Conservation (phyloP, 2,113 vertebrate genomes). For the Vidua macroura region DNA sequence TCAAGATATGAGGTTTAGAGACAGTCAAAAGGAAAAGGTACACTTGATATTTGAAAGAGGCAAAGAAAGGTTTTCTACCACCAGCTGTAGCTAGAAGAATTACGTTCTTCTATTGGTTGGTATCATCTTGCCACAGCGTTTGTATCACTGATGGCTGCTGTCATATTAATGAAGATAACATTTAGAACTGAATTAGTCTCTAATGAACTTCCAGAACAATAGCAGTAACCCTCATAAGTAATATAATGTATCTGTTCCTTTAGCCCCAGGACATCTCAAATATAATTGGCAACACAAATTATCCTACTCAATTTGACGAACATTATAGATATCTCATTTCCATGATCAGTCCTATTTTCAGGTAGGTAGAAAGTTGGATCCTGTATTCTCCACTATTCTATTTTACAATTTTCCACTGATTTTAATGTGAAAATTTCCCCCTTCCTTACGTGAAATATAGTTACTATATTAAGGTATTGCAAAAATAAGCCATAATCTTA, state of each 20-base stretch:
- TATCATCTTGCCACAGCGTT: not conserved
- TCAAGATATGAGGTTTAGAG: not conserved
- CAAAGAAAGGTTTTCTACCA: not conserved
- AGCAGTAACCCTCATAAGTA: conserved; percentile 16
- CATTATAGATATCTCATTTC: not conserved
- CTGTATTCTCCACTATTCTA: not conserved
- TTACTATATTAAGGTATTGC: not conserved
- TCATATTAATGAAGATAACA: conserved; percentile 53
- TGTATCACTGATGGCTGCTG: not conserved
- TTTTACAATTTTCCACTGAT: not conserved
- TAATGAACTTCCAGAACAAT: conserved; percentile 44
- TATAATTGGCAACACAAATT: conserved; percentile 23
- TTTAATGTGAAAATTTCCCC: not conserved
- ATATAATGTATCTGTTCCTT: conserved; percentile 4
- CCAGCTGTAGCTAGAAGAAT: not conserved
- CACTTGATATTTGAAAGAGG: not conserved
- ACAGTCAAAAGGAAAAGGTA: not conserved
- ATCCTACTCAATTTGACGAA: conserved; percentile 18
- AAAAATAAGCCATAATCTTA: conserved; percentile 10
- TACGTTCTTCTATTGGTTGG: not conserved
- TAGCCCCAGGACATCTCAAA: conserved; percentile 20
- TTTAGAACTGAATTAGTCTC: conserved; percentile 25
- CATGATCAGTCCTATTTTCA: conserved; percentile 1
- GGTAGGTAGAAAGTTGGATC: not conserved
- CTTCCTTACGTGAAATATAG: not conserved